Evolutionary conservation across 1,140 invertebrate genomes (phyloP).

Genomic region (Ooceraea biroi): DNA sequence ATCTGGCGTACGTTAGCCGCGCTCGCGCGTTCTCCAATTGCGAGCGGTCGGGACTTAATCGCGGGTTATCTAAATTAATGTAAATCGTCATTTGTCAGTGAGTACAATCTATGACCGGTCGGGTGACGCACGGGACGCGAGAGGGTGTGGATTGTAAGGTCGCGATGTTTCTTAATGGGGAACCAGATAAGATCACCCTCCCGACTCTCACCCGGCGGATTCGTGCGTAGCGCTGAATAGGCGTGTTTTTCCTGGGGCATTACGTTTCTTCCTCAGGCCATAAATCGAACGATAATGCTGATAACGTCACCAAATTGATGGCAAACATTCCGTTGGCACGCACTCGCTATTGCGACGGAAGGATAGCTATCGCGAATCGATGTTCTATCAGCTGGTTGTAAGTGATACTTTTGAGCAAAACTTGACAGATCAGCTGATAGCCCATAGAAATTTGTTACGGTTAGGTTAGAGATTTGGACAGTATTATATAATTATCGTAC

Average conservation of each 20-base stretch:
- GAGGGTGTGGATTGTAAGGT: conserved; percentile 72
- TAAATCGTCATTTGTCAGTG: conserved; percentile 79
- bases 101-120: conserved; percentile 64
- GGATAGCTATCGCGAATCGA: conserved; percentile 25
- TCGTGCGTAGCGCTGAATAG: conserved; percentile 62
- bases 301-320: conserved; percentile 61
- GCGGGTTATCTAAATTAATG: conserved; percentile 75
- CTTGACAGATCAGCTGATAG: background rate
- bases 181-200: conserved; percentile 78
- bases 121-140: too few species aligned
- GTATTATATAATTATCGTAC: background rate
- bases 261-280: conserved; percentile 63
- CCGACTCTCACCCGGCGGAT: conserved; percentile 50
- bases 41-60: conserved; percentile 26
- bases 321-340: conserved; percentile 49
- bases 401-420: background rate
- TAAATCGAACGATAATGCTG: conserved; percentile 76
- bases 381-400: conserved; percentile 15
- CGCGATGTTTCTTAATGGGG: conserved; percentile 79
- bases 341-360: conserved; percentile 25
- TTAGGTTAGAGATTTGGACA: background rate
- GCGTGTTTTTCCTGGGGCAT: conserved; percentile 55
- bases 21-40: conserved; percentile 5
- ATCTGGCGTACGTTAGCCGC: conserved; percentile 15
- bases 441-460: background rate